These are phyloP conservation scores for Neoniphon sammara DNA, from an alignment of 2,797 vertebrate genomes.

Conservation along the genomic window DNA sequence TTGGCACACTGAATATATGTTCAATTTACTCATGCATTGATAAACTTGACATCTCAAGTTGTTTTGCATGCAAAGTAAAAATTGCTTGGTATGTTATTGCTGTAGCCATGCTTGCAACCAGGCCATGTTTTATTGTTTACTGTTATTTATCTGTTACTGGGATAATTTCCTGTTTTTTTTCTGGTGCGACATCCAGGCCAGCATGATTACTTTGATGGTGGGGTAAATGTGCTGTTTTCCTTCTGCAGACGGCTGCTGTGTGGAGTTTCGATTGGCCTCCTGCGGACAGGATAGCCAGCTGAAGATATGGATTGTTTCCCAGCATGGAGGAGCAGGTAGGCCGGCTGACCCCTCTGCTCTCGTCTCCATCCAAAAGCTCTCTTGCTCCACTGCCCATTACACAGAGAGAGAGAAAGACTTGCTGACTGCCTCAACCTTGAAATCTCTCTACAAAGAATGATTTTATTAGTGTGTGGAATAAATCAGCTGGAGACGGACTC, in stretches of 20 bases:
- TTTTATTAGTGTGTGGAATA: conserved; percentile 70
- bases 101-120: background rate
- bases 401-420: background rate
- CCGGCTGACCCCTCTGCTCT: conserved; percentile 14
- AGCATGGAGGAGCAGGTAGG: conserved; percentile 83
- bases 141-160: background rate
- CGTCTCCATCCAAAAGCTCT: conserved; percentile 18
- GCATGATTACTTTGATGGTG: conserved; percentile 28
- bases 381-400: conserved; percentile 21
- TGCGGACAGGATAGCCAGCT: conserved; percentile 90
- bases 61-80: too few species aligned
- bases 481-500: conserved; percentile 63
- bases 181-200: conserved; percentile 17
- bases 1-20: background rate
- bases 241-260: conserved; percentile 71
- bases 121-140: background rate
- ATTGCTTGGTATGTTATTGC: background rate
- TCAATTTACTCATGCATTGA: background rate
- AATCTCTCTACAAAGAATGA: conserved; percentile 54
- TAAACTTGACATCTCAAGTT: too few species aligned
- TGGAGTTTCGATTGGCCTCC: conserved; percentile 87
- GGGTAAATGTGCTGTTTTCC: conserved; percentile 34
- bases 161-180: background rate
- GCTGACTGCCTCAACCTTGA: conserved; percentile 63
- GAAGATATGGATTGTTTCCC: conserved; percentile 88